phyloP scores from a whole-genome alignment of 2,113 vertebrate genomes.

The Sardina pilchardus region DNA sequence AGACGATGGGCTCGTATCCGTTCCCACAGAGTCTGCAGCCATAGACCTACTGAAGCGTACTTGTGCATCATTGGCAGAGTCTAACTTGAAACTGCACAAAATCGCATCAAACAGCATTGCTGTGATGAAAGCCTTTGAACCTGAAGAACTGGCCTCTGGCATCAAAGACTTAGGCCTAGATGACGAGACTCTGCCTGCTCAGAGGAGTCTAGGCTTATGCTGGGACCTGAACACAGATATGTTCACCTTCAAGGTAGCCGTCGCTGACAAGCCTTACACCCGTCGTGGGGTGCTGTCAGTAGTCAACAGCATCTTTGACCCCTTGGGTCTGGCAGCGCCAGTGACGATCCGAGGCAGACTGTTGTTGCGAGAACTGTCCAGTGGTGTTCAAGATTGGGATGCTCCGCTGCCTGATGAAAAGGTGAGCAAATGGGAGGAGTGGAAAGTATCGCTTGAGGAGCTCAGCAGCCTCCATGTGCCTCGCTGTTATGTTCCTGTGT shows the following conservation, averaged over 20 bases:
- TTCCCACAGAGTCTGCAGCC: constrained; percentile 12
- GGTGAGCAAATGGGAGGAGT: not conserved
- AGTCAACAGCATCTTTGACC: not conserved
- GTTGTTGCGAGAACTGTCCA: not conserved
- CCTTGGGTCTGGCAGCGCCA: constrained; percentile 16
- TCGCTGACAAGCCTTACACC: constrained; percentile 18
- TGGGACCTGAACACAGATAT: constrained; percentile 4
- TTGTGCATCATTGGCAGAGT: constrained; percentile 9
- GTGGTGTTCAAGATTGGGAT: constrained; percentile 4
- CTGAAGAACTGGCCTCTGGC: not conserved
- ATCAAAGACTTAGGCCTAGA: constrained; percentile 19
- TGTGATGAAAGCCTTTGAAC: constrained; percentile 16
- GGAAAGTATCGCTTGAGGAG: constrained; percentile 3
- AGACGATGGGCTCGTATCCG: constrained; percentile 31
- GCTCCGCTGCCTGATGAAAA: not conserved
- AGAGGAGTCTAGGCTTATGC: not conserved
- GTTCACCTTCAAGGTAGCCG: not conserved
- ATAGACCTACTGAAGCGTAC: constrained; percentile 12
- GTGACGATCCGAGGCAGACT: constrained; percentile 4
- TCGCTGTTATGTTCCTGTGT: not conserved
- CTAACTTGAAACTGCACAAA: constrained; percentile 33
- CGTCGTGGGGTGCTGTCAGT: not conserved
- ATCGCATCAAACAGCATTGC: constrained; percentile 32
- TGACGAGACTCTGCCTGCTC: not conserved
- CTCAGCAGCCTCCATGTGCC: constrained; percentile 2